Base-by-base conservation (phyloP, 2,113 vertebrate species). In the Clinocottus analis region DNA sequence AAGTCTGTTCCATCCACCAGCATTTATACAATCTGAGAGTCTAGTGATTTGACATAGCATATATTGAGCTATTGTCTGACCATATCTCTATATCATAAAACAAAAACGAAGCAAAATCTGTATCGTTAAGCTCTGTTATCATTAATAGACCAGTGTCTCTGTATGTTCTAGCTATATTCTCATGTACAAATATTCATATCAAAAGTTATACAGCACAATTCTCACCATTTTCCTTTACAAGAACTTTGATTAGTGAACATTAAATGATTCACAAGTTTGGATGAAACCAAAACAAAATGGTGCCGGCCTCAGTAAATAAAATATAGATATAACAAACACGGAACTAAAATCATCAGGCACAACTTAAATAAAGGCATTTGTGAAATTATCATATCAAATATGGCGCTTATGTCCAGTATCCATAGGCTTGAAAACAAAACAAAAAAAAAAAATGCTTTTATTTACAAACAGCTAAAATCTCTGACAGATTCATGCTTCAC, bases 391-490 rank as follows among this genome's bases (percentile, higher is more conserved):
- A 89, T 92, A 91, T 93, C 85, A 92, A 94, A 93, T 85, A 94
- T 93, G 93, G 91, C 88, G 92, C 91, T 92, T 91, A 90, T 93
- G 91, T 93, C 82, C 90, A 88, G 93, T 92, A 92, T 90, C 92
- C 80, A 90, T 87, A 88, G 86, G 78, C 87, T 76, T 73, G 39
- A 92, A 91, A 87, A 90, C 41, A 87, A 91, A 93, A 80, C 55
- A 63, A 87, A 86, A 89, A 63, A 87, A 86, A 89, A 90, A 94
- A 89, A 90, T 91, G 96, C 95, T 97, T 93, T 97, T 98, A 98
- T 98, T 97, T 97, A 98, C 97, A 97, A 97, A 98, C 96, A 96
- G 96, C 96, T 98, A 97, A 97, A 97, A 97, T 96, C 96, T 97
- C 96, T 95, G 97, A 98, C 97, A 97, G 95, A 96, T 93, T 96